Evolutionary conservation across 2,888 invertebrate species (phyloP).

Genomic region (Aplocera efformata): DNA sequence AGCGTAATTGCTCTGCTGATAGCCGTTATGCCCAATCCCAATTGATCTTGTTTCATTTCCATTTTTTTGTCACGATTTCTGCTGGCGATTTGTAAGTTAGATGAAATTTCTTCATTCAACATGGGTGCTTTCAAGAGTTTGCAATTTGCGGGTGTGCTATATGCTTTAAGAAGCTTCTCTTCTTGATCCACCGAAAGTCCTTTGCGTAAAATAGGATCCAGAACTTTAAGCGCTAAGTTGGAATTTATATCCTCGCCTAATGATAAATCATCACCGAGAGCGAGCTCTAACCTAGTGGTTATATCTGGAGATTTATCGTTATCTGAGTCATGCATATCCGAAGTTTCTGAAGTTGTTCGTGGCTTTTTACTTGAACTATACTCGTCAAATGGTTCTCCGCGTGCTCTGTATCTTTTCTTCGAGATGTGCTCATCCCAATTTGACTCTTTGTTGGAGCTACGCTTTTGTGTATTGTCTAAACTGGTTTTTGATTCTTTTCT

Average conservation of each 20-base stretch:
- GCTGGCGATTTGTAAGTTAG: neutral
- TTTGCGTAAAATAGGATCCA: constrained; percentile 5
- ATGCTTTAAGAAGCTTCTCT: constrained; percentile 9
- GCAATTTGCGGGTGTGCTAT: constrained; percentile 14
- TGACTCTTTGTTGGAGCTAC: too few species aligned
- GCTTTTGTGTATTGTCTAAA: too few species aligned
- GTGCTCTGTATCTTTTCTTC: neutral
- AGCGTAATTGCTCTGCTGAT: constrained; percentile 11
- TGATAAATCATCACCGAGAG: constrained; percentile 11
- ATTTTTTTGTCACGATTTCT: constrained; percentile 6
- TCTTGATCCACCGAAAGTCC: constrained; percentile 2
- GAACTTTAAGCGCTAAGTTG: constrained; percentile 3
- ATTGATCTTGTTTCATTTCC: constrained; percentile 12
- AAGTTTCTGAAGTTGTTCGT: constrained; percentile 4
- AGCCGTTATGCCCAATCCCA: constrained; percentile 15
- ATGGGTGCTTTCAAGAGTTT: constrained; percentile 12
- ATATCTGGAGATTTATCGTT: neutral
- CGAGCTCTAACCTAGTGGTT: neutral
- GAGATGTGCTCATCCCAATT: neutral
- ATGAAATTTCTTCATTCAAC: constrained; percentile 11
- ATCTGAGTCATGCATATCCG: neutral
- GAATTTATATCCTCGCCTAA: constrained; percentile 8
- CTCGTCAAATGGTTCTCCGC: neutral
- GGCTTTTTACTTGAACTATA: neutral
- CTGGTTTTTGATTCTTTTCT: too few species aligned